Conservation (phyloP, 2,888 invertebrate genomes). For the Diachrysia chrysitis region DNA sequence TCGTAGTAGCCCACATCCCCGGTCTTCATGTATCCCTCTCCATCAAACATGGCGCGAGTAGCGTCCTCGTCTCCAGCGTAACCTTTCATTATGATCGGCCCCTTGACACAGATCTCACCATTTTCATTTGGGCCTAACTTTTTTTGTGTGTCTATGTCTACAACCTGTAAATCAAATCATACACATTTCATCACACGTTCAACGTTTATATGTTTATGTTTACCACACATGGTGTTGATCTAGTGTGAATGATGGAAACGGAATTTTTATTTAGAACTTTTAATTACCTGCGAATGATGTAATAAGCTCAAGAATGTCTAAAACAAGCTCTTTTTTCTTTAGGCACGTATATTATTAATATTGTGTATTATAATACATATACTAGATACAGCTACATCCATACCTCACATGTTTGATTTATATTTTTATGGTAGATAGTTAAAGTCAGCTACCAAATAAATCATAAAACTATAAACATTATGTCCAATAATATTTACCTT, state of each 20-base stretch:
- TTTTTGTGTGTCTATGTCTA: conserved; percentile 73
- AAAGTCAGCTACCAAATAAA: not conserved
- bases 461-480: not conserved
- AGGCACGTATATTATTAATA: not conserved
- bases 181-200: not conserved
- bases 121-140: conserved; percentile 67
- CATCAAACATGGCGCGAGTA: conserved; percentile 69
- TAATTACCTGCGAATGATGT: not conserved
- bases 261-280: not conserved
- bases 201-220: not conserved
- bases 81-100: conserved; percentile 75
- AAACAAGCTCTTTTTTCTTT: not conserved
- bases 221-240: conserved; percentile 1
- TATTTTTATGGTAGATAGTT: not conserved
- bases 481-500: conserved; percentile 67
- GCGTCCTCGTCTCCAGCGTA: conserved; percentile 70
- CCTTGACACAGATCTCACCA: conserved; percentile 76
- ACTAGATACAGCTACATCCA: not conserved
- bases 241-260: conserved; percentile 2
- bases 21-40: conserved; percentile 77
- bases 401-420: not conserved
- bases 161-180: conserved; percentile 68
- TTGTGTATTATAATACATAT: not conserved
- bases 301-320: not conserved
- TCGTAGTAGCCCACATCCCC: conserved; percentile 82